Evolutionary conservation across 2,113 vertebrate genomes (phyloP).

Genomic region (Sander lucioperca): DNA sequence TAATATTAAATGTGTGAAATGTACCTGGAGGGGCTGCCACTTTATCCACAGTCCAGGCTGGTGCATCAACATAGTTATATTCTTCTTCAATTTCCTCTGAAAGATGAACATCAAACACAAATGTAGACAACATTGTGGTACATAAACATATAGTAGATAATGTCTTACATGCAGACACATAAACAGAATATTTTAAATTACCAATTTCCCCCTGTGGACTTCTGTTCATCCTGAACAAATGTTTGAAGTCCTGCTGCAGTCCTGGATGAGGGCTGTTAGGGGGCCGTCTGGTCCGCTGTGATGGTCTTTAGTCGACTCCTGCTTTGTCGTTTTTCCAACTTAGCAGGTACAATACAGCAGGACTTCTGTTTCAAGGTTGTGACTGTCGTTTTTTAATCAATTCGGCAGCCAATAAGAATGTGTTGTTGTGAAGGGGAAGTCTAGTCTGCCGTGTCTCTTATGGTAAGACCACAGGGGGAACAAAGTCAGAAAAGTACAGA

Average conservation of each 20-base stretch:
- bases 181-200: not conserved
- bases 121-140: not conserved
- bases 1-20: not conserved
- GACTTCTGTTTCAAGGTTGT: no score
- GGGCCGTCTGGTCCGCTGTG: not conserved
- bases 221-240: not conserved
- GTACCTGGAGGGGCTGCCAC: not conserved
- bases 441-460: no score
- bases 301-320: not conserved
- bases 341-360: no score
- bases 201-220: not conserved
- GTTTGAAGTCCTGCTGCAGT: not conserved
- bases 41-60: not conserved
- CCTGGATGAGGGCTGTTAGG: not conserved
- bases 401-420: no score
- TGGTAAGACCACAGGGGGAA: no score
- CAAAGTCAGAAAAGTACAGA: no score
- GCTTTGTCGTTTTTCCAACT: no score
- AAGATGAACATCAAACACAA: not conserved
- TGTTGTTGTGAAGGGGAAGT: no score
- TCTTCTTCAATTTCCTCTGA: conserved; percentile 2
- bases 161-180: not conserved
- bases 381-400: no score
- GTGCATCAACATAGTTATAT: not conserved
- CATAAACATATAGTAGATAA: not conserved